Evolutionary conservation across 2,113 vertebrate genomes (phyloP), one percentile per base, ranked within the genome.

Genomic region (Macrotus californicus): DNA sequence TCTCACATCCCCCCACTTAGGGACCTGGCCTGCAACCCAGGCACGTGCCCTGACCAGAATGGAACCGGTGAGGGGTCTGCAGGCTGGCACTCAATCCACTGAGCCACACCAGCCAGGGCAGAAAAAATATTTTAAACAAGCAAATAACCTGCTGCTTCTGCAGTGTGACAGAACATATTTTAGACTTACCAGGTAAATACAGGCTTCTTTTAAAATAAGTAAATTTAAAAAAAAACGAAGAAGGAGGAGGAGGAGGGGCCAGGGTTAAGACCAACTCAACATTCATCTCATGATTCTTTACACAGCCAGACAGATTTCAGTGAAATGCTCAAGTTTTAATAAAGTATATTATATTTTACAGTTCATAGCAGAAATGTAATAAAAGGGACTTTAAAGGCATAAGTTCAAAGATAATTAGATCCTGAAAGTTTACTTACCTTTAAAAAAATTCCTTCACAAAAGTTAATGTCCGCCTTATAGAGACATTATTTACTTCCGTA

Each of bases 251-350:
- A 56, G 54, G 76, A 34, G 48, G 76, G 21, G 59, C 3, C 3
- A 19, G 69, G 21, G 13, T 21, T 61, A 91, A 91, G 12, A 11
- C 41, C 81, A 81, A 34, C n/a, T 85, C 22, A 93, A 80, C 29
- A 79, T 80, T 82, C 69, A 67, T 34, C 31, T 86, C 46, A 52
- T 21, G 29, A 77, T 50, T 34, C 5, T 86, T 3, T 54, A 2
- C 13, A 91, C 0, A 64, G 41, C 41, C 83, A 93, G 79, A 52
- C 0, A 93, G 79, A 93, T 56, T 41, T 88, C 86, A 82, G 69
- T 89, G 31, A 82, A 94, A 93, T 84, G 26, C 84, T 79, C 46
- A 52, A 41, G 41, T 94, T 87, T 95, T 73, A 94, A 82, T 87
- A 59, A 77, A 87, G 54, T 56, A 64, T 1, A 70, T 70, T 21